Base-by-base conservation (phyloP, 2,888 invertebrate genomes). In the Clostera curtula region DNA sequence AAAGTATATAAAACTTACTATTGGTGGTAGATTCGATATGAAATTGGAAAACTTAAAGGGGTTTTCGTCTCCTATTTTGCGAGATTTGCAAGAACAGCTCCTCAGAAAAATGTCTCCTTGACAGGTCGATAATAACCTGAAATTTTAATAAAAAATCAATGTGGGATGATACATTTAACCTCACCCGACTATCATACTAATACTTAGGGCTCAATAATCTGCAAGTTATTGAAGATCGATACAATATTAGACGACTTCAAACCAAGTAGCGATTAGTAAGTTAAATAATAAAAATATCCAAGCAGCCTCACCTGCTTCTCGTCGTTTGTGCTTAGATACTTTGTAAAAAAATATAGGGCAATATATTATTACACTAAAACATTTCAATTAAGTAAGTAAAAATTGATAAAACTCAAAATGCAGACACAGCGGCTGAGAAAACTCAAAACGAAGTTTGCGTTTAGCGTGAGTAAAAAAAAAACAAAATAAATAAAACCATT, bases 11-110 rank as follows among this genome's bases (percentile, higher is more conserved):
- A 31, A 44, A 67, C 84, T 80, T 68, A 85, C 84, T 45, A 85
- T 80, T 49, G 84, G 83, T 77, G 84, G 84, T 59, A 85, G 84
- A 74, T 76, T 85, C 65, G 84, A 75, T 77, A 85, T 80, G 50
- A 85, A 83, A 71, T 80, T 84, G 49, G 84, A 73, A 57, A 85
- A 85, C 75, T 72, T 84, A 56, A 85, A 85, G 36, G 82, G 75
- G 56, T 82, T 83, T 62, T 72, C 74, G 80, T 84, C 84, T 76
- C 84, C 84, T 84, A 85, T 85, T 82, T 83, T 84, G 83, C 74
- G 71, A 74, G 67, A 62, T 71, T 80, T 74, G 64, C 56, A 56
- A 56, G 57, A 51, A 72, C 77, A 63, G 67, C 63, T 68, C 63
- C 64, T 60, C 62, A 68, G 74, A 71, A 47, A 82, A 79, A 80